Percentiles rank a stretch among this genome's conserved stretches.
Evolutionary conservation across 1,140 invertebrate species (phyloP).

Genomic region (Drosophila prosaltans): DNA sequence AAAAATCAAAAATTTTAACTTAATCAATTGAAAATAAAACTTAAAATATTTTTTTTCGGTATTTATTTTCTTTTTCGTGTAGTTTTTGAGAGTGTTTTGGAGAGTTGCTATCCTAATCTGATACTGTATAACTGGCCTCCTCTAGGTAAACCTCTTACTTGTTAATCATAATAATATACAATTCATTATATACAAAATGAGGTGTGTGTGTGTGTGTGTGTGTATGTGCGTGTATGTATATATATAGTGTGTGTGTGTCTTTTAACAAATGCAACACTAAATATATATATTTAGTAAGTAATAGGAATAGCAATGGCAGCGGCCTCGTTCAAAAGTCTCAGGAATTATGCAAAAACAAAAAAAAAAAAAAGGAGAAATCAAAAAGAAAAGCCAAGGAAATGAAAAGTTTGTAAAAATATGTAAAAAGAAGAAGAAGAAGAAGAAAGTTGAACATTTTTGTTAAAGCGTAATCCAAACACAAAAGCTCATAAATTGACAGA

Average conservation of each 20-base stretch:
- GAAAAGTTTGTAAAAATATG: slow-evolving; percentile 21
- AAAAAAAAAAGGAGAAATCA: background rate
- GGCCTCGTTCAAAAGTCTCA: slow-evolving; percentile 53
- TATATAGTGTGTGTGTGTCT: background rate
- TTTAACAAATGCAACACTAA: slow-evolving; percentile 5
- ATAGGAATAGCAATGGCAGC: slow-evolving; percentile 19
- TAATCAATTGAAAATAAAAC: background rate
- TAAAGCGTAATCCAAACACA: slow-evolving; percentile 79
- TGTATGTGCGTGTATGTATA: background rate
- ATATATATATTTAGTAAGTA: slow-evolving; percentile 10
- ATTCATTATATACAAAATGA: background rate
- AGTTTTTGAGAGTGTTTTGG: slow-evolving; percentile 1
- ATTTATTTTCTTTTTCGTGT: background rate
- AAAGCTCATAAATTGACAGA: slow-evolving; percentile 77
- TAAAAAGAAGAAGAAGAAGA: slow-evolving; percentile 25
- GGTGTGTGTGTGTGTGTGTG: background rate
- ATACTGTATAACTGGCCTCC: background rate
- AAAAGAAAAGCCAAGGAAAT: slow-evolving; percentile 25
- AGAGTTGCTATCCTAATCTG: background rate
- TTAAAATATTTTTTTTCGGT: background rate
- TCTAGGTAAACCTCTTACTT: background rate
- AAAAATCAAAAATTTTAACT: background rate
- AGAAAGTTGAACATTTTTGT: slow-evolving; percentile 72
- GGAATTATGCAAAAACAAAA: slow-evolving; percentile 48
- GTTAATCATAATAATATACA: background rate